Evolutionary conservation across 2,797 vertebrate genomes (phyloP).

Genomic region (Rhynchotus rufescens): DNA sequence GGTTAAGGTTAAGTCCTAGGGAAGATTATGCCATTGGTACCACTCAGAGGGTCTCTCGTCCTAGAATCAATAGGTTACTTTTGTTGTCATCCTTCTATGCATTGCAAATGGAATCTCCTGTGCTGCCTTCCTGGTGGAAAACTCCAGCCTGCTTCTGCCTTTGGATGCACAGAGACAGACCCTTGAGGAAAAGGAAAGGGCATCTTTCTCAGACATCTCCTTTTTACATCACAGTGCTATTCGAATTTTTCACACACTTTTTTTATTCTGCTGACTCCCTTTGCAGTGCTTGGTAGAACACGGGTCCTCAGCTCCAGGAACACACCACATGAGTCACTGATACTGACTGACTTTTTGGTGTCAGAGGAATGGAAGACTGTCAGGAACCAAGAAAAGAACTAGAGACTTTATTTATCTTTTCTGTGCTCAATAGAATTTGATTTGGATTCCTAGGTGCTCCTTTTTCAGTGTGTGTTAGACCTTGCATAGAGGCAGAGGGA

Average conservation of each 20-base stretch:
- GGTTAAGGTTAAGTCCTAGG: rapidly evolving
- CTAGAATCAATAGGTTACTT: background rate
- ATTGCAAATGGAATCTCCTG: background rate
- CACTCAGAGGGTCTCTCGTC: no score
- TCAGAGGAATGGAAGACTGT: rapidly evolving
- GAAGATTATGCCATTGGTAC: background rate
- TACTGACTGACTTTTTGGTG: background rate
- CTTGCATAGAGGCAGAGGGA: background rate
- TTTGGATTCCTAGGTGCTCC: background rate
- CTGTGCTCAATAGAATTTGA: background rate
- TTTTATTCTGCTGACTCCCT: background rate
- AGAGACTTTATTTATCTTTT: background rate
- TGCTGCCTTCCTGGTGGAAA: background rate
- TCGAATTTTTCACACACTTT: background rate
- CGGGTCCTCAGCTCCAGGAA: background rate
- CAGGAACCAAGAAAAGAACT: background rate
- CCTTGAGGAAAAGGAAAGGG: background rate
- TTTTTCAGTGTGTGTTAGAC: no score
- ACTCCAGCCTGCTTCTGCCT: background rate
- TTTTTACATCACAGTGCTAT: rapidly evolving
- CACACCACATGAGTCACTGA: rapidly evolving
- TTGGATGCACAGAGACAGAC: no score
- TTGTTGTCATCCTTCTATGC: background rate
- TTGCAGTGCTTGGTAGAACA: rapidly evolving
- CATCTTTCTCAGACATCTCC: background rate